Base-by-base conservation (phyloP, 2,113 vertebrate genomes). In the Phrynosoma blainvillii region DNA sequence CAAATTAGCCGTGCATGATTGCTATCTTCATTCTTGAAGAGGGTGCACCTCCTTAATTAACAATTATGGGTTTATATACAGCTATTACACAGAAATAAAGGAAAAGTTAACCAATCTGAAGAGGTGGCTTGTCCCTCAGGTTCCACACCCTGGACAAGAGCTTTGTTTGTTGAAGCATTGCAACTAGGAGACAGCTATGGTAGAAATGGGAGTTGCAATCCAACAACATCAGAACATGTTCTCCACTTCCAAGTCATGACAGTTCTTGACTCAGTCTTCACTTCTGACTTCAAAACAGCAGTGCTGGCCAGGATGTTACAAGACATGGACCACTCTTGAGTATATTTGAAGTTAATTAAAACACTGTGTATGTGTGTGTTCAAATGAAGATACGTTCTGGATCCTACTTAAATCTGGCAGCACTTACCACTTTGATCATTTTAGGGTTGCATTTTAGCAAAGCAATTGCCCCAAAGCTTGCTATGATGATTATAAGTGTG, bases 371-470 rank as follows among this genome's bases (percentile, higher is more conserved):
- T 21, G 59, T 40, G 36, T 32, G 23, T 40, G 10, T 25, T 70
- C 32, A 36, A 79, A 10, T 18, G 5, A 30, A 56, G 2, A 12
- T 30, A 70, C 5, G 20, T 12, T 80, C 32, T 78, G 25, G 40
- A 32, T 85, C 36, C 3, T 18, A 65, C 27, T 77, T 59, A 13
- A 11, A 77, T 30, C 54, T 65, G 32, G 42, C 42, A 42, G 13
- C 16, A 77, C 81, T 84, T 92, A 94, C 94, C 32, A 82, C 59
- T 93, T 93, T 94, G 62, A 93, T 88, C 87, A 94, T 79, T 11
- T 36, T 54, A 21, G 20, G 59, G 82, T 30, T 92, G 30, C 87
- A 74, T 14, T 77, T 92, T 42, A 92, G 81, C 25, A 91, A 82
- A 84, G 92, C 90, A 79, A 91, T 66, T 77, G 88, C 88, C 11